Evolutionary conservation across 2,113 vertebrate genomes (phyloP), one percentile per base, ranked within the genome.

Genomic region (Egretta garzetta): DNA sequence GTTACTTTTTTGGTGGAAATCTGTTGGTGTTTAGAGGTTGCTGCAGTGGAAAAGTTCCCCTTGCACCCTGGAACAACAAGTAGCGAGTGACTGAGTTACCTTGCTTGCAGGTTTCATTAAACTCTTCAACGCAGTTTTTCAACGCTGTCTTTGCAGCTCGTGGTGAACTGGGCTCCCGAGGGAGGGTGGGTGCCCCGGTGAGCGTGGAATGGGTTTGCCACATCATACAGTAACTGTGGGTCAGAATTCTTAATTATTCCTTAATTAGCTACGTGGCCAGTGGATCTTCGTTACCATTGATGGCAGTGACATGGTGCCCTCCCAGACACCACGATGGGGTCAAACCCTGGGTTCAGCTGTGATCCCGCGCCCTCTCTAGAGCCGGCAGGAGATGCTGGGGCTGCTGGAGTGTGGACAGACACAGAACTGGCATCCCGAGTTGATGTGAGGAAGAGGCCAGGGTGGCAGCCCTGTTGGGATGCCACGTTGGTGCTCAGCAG

Each of bases 341-440:
- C 33, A 30, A 20, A 4, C n/a, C 28, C 23, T 15, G 70, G 2
- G 8, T 5, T 14, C 8, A 8, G 28, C 76, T 32, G 10, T 26
- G 79, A 4, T 39, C 20, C 39, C 67, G 27, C 21, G 16, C 2
- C 26, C 32, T 30, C 17, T 32, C 22, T 12, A 22, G 79, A 33
- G 41, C 80, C 5, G 18, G 7, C 21, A 20, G 82, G 41, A 53
- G 66, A 6, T 32, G 33, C 15, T 70, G 62, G 39, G 32, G 24
- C 50, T 70, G 0, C 3, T 22, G 32, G 33, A 14, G 12, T 32
- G 3, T 12, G 6, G 0, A 1, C 2, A 22, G 7, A 10, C 19
- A 0, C 26, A 32, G 13, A 43, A 33, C 33, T 12, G 53, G 24
- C n/a, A 10, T 19, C 56, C 13, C 21, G 27, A 19, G 9, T 1